phyloP scores from a whole-genome alignment of 1,140 invertebrate species.

The Drosophila funebris region DNA sequence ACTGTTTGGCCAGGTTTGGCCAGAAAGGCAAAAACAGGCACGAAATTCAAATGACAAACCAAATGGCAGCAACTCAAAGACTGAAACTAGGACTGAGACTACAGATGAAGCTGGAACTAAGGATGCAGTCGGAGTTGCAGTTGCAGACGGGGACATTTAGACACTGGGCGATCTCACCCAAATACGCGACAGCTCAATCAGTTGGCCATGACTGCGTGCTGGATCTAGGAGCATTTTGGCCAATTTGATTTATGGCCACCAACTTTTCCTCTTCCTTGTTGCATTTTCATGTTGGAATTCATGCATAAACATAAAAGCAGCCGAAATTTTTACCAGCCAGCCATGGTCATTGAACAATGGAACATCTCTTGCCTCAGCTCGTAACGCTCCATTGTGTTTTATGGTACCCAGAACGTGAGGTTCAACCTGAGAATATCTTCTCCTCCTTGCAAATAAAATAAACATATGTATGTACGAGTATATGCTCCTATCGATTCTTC shows the following conservation, averaged over 20 bases:
- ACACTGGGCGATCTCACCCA: slow-evolving; percentile 74
- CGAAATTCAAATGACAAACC: slow-evolving; percentile 58
- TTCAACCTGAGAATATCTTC: slow-evolving; percentile 63
- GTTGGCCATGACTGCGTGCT: slow-evolving; percentile 77
- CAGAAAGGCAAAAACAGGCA: slow-evolving; percentile 57
- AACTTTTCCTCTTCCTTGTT: slow-evolving; percentile 65
- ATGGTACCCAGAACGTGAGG: slow-evolving; percentile 73
- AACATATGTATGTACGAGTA: slow-evolving; percentile 15
- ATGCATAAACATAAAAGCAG: slow-evolving; percentile 81
- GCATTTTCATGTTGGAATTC: slow-evolving; percentile 79
- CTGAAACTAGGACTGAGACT: not conserved
- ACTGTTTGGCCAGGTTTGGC: slow-evolving; percentile 31
- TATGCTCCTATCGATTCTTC: slow-evolving; percentile 19
- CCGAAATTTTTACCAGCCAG: slow-evolving; percentile 75
- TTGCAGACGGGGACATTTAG: slow-evolving; percentile 35
- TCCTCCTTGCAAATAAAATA: slow-evolving; percentile 32
- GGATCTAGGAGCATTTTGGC: slow-evolving; percentile 51
- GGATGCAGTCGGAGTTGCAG: not conserved
- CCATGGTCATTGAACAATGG: slow-evolving; percentile 76
- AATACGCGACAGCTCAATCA: slow-evolving; percentile 80
- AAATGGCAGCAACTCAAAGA: slow-evolving; percentile 27
- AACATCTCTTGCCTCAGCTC: slow-evolving; percentile 27
- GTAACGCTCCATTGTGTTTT: slow-evolving; percentile 77
- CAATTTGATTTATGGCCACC: slow-evolving; percentile 73
- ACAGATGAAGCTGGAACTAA: not conserved